Base-by-base conservation (phyloP, 2,113 vertebrate species). In the Nannospalax galili region DNA sequence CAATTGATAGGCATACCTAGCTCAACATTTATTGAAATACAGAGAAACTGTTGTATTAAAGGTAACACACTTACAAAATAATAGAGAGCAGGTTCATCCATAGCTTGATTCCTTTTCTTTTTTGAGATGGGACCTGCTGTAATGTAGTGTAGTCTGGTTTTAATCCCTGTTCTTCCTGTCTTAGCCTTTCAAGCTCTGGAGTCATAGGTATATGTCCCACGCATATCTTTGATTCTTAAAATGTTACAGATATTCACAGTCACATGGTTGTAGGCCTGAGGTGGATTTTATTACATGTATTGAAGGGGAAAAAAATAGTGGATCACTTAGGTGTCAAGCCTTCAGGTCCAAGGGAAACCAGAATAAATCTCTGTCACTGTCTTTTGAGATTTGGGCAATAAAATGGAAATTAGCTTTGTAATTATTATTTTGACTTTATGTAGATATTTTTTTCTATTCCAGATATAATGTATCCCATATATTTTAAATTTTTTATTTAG, bases 351-450 rank as follows among this genome's bases (percentile, higher is more conserved):
- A 58, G 48, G 17, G 28, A 45, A 65, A 45, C 22, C 7, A 42
- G 37, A 52, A 3, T 67, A 72, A 58, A 28, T 28, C 2, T 24
- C 30, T n/a, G 45, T n/a, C 24, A 35, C 72, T 77, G 28, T 85
- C 60, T 93, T 93, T 79, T 58, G 69, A 42, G 37, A 52, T 88
- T 77, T 79, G 16, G 3, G 28, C 60, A 32, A 67, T 73, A 77
- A 78, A 7, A 87, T 80, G 40, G 12, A 19, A 65, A 89, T 37
- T 91, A 81, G 67, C 11, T 52, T 77, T 81, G 17, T 64, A 84
- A 75, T 84, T 88, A 81, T 65, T 62, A 94, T 80, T 92, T 93
- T 80, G 69, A 62, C 2, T 93, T 40, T 12, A 42, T 28, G 5
- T 69, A 35, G 64, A n/a, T 74, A n/a, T 45, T 67, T 48, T 20